Percentiles rank a stretch among this genome's conserved stretches.
These are phyloP conservation scores for Heteromurus nitidus DNA, from an alignment of 2,888 invertebrate genomes.

Conservation along the genomic window DNA sequence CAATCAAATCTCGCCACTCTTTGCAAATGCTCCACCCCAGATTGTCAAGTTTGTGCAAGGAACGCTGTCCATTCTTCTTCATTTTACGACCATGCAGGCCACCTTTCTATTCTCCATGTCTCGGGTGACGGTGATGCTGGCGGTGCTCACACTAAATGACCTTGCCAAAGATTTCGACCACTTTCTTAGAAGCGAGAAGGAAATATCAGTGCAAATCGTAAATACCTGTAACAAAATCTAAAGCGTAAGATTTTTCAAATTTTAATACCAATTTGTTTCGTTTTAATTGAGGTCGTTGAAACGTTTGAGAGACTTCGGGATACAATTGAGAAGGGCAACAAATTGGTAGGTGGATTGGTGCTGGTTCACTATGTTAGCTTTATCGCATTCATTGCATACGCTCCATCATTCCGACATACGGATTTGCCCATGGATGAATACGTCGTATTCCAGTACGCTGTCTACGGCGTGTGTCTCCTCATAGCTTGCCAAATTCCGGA, in stretches of 20 bases:
- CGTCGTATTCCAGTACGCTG: neutral
- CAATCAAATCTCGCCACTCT: no score
- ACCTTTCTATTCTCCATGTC: neutral
- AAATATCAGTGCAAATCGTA: neutral
- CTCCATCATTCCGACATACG: conserved; percentile 6
- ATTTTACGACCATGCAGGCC: neutral
- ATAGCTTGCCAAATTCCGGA: conserved; percentile 34
- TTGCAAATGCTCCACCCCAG: no score
- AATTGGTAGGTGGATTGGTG: neutral
- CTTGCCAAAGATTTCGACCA: conserved; percentile 12
- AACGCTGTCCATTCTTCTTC: neutral
- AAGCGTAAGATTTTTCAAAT: no score
- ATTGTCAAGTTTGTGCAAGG: no score
- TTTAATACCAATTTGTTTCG: no score
- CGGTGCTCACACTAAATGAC: neutral
- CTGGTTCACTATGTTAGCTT: conserved; percentile 11
- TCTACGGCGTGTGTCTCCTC: neutral
- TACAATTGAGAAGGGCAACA: neutral
- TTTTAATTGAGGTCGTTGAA: neutral
- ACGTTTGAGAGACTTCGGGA: conserved; percentile 3
- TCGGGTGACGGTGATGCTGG: neutral
- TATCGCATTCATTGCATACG: conserved; percentile 17
- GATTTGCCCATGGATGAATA: neutral
- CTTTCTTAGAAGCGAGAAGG: neutral
- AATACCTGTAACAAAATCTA: no score